A percentile compares a stretch with the other conserved stretches of the same genome.
Evolutionary conservation across 2,888 invertebrate species (phyloP).

Genomic region (Leptodirus hochenwartii): DNA sequence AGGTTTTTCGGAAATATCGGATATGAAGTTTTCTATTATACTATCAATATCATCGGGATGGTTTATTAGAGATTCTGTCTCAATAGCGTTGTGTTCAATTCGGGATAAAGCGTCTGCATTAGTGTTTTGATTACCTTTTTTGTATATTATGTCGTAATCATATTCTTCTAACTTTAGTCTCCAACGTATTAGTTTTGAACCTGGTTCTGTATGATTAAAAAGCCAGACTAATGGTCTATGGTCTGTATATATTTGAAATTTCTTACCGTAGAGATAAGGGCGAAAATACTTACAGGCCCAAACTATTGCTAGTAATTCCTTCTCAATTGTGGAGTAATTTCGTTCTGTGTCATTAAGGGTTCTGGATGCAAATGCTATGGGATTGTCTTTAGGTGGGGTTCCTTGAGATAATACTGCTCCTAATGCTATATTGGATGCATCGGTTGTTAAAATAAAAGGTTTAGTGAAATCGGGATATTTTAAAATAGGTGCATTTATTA

Average conservation of each 20-base stretch:
- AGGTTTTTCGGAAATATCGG: not conserved
- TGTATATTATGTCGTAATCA: conserved; percentile 9
- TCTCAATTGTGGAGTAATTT: no score
- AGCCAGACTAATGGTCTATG: conserved; percentile 12
- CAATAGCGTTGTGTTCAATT: conserved; percentile 5
- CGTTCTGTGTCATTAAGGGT: no score
- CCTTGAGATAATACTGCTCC: conserved; percentile 8
- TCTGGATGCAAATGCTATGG: no score
- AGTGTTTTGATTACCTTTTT: conserved; percentile 9
- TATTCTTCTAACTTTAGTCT: conserved; percentile 18
- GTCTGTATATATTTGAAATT: conserved; percentile 10
- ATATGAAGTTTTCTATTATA: conserved; percentile 1
- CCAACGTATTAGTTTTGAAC: conserved; percentile 17
- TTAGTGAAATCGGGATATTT: conserved; percentile 8
- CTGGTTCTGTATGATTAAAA: conserved; percentile 17
- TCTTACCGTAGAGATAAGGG: conserved; percentile 11
- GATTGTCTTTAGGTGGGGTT: conserved; percentile 1
- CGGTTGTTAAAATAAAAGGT: conserved; percentile 7
- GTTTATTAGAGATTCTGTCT: conserved; percentile 1
- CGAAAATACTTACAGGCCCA: conserved; percentile 13
- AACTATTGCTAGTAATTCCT: conserved; percentile 13
- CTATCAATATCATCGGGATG: conserved; percentile 4
- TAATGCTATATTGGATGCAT: conserved; percentile 8
- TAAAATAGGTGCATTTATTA: conserved; percentile 3
- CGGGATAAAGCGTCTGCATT: conserved; percentile 9